These are phyloP conservation scores for Melospiza melodia DNA, from an alignment of 2,113 vertebrate genomes.

Conservation along the genomic window DNA sequence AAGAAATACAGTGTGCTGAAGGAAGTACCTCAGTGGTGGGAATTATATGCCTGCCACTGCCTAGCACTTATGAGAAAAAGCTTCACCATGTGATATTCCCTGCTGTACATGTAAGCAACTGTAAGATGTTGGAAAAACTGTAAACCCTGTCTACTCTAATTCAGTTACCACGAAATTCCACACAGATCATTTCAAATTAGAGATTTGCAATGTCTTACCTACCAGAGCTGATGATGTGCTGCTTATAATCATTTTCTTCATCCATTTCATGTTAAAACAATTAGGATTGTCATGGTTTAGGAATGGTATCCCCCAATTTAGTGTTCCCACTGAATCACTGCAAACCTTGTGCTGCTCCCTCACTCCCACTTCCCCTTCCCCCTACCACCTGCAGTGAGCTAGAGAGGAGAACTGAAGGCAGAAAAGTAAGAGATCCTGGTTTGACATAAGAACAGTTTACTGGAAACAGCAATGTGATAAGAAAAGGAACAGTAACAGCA, in stretches of 20 bases:
- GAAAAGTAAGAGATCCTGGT: neutral
- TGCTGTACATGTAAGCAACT: neutral
- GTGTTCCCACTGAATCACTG: neutral
- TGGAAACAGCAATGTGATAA: neutral
- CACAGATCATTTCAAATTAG: neutral
- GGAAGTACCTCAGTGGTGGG: neutral
- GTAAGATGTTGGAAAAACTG: neutral
- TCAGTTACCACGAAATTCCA: neutral
- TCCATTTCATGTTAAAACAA: neutral
- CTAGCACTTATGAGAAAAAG: neutral
- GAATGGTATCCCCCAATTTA: neutral
- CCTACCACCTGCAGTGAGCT: neutral
- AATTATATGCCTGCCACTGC: neutral
- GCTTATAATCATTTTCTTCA: neutral
- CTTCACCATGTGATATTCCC: neutral
- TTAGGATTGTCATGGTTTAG: neutral
- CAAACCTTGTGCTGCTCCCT: neutral
- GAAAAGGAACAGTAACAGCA: neutral
- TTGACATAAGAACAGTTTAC: neutral
- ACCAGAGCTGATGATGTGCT: neutral
- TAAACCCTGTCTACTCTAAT: neutral
- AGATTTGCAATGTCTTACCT: neutral
- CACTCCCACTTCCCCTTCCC: neutral
- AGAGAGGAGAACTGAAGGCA: neutral
- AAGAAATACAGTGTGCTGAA: neutral